Evolutionary conservation across 2,888 invertebrate genomes (phyloP).

Genomic region (Eurytoma californica): DNA sequence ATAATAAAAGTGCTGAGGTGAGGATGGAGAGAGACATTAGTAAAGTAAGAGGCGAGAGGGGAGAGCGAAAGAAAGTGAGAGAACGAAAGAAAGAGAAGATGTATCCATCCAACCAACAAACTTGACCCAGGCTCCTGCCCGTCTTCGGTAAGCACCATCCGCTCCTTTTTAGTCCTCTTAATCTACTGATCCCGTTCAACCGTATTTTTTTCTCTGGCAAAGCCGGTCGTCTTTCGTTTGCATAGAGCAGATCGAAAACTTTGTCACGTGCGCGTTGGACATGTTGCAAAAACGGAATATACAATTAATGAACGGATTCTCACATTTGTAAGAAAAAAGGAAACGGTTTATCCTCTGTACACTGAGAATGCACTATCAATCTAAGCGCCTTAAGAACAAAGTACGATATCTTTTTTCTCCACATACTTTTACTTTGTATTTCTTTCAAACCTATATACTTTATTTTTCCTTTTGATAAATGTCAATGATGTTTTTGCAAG

Average conservation of each 20-base stretch:
- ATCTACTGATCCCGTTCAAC: slow-evolving; percentile 73
- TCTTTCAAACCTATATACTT: background rate
- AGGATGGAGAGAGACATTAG: slow-evolving; percentile 59
- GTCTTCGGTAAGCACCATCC: slow-evolving; percentile 75
- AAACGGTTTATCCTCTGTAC: slow-evolving; percentile 35
- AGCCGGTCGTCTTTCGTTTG: slow-evolving; percentile 41
- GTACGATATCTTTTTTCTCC: slow-evolving; percentile 43
- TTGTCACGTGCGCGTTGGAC: slow-evolving; percentile 7
- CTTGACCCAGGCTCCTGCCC: slow-evolving; percentile 75
- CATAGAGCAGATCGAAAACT: slow-evolving; percentile 41
- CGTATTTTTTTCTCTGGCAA: slow-evolving; percentile 58
- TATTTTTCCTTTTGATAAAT: slow-evolving; percentile 19
- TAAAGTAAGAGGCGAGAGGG: slow-evolving; percentile 51
- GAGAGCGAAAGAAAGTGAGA: slow-evolving; percentile 50
- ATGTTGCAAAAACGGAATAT: slow-evolving; percentile 25
- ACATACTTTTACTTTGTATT: slow-evolving; percentile 32
- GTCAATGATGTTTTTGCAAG: slow-evolving; percentile 11
- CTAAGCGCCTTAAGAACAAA: slow-evolving; percentile 44
- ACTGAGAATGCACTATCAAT: slow-evolving; percentile 37
- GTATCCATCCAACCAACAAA: slow-evolving; percentile 73
- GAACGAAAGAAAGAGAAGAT: slow-evolving; percentile 66
- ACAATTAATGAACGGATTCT: background rate
- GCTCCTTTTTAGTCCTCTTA: slow-evolving; percentile 74
- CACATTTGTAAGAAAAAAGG: slow-evolving; percentile 45
- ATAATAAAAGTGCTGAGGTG: slow-evolving; percentile 57